Evolutionary conservation across 2,888 invertebrate species (phyloP).

Genomic region (Chymomyza fuscimana): DNA sequence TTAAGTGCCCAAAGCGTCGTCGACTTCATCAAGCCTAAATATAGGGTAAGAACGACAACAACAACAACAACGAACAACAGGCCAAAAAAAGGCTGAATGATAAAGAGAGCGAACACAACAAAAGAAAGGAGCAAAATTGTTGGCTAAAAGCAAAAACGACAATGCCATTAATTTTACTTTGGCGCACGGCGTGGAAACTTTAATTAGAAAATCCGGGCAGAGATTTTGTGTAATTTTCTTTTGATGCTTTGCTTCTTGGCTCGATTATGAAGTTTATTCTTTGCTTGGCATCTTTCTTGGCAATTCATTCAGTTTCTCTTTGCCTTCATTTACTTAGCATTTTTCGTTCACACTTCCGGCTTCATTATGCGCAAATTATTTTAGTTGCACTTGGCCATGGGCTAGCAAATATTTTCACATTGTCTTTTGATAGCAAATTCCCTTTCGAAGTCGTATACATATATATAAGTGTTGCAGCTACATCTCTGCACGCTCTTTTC

Average conservation of each 20-base stretch:
- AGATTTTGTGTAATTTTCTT: conserved; percentile 69
- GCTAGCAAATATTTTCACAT: conserved; percentile 39
- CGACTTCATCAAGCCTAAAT: conserved; percentile 57
- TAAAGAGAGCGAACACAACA: not conserved
- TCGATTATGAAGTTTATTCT: conserved; percentile 66
- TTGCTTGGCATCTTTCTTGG: conserved; percentile 40
- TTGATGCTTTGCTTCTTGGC: conserved; percentile 44
- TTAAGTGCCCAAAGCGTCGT: conserved; percentile 59
- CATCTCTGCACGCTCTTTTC: too few species aligned
- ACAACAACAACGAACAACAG: conserved; percentile 21
- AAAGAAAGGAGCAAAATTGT: conserved; percentile 12
- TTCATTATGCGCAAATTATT: conserved; percentile 72
- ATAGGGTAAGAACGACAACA: conserved; percentile 5
- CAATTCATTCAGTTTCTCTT: conserved; percentile 44
- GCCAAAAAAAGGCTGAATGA: not conserved
- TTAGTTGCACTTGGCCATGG: conserved; percentile 59
- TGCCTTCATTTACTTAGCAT: conserved; percentile 28
- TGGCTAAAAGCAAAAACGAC: conserved; percentile 32
- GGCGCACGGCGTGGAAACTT: conserved; percentile 65
- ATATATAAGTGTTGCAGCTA: not conserved
- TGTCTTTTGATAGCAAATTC: conserved; percentile 32
- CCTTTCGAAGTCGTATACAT: conserved; percentile 10
- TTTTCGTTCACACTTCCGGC: conserved; percentile 70
- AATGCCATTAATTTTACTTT: conserved; percentile 70
- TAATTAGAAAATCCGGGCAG: conserved; percentile 67